A percentile compares a stretch with the other conserved stretches of the same genome.
These are phyloP conservation scores for Ceratosolen fusciceps DNA, from an alignment of 1,140 invertebrate species.

Conservation along the genomic window DNA sequence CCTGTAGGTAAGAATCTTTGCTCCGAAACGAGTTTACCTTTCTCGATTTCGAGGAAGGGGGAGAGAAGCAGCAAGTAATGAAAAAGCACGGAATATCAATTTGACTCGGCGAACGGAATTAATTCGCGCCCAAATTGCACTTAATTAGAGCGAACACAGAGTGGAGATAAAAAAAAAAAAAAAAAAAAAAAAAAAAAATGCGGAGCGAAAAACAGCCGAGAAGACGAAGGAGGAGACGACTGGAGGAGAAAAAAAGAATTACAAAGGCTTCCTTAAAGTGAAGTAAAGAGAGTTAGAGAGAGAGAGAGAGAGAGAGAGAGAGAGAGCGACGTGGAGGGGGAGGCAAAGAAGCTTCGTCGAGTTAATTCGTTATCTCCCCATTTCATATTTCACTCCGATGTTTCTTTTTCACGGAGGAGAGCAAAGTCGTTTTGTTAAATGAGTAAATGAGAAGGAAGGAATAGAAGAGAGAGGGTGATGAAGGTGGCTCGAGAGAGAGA, in stretches of 20 bases:
- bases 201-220: neutral
- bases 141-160: conserved; percentile 46
- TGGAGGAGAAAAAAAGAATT: conserved; percentile 45
- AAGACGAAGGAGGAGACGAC: neutral
- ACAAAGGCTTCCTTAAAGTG: conserved; percentile 43
- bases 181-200: conserved; percentile 25
- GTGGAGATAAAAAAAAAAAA: conserved; percentile 26
- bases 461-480: neutral
- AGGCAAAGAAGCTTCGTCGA: conserved; percentile 38
- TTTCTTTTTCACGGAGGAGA: conserved; percentile 32
- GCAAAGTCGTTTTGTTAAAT: conserved; percentile 43
- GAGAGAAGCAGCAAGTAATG: conserved; percentile 25
- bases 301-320: conserved; percentile 32
- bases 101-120: conserved; percentile 42
- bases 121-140: conserved; percentile 49
- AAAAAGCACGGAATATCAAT: conserved; percentile 50
- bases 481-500: no score
- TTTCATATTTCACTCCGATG: conserved; percentile 48
- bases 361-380: conserved; percentile 51
- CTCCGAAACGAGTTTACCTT: conserved; percentile 42
- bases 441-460: conserved; percentile 21
- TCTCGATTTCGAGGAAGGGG: conserved; percentile 27
- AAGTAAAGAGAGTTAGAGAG: conserved; percentile 15
- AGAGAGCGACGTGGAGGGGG: conserved; percentile 29
- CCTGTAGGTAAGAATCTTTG: conserved; percentile 4